Base-by-base conservation (phyloP, 2,113 vertebrate genomes). In the Mionectes macconnelli region DNA sequence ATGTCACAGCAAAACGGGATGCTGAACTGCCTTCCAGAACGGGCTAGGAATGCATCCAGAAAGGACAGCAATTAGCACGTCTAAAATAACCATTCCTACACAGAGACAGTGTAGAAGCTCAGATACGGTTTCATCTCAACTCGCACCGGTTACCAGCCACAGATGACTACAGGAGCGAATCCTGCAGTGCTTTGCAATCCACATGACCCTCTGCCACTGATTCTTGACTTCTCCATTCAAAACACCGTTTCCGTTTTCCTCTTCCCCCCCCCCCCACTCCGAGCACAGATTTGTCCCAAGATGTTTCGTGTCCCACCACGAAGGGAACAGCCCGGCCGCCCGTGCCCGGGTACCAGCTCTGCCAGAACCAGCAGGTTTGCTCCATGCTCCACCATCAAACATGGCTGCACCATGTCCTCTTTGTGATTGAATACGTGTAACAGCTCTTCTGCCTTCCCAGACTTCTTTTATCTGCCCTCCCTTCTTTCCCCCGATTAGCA, bases 341-440 rank as follows among this genome's bases (percentile, higher is more conserved):
- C 21, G 45, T 4, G 18, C 69, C 39, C 69, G 70, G 69, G 87
- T 27, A 22, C 55, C 78, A 59, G 45, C 77, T 12, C 68, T 35
- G 2, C 33, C 68, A 52, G 77, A 16, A 1, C 87, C 87, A 16
- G 79, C 79, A 80, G 95, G 73, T 92, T 92, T 16, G 90, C 94
- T 93, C 91, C 94, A 33, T 8, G 30, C 91, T 84, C 85, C 94
- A 52, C 53, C 57, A 45, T 55, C 92, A 93, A 69, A 87, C 35
- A 37, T 96, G 88, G 94, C 93, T 90, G 93, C 94, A 94, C 16
- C 93, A 3, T 7, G 53, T 87, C 92, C 95, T 89, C 85, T 94
- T 92, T 93, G 95, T 93, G 94, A 67, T 0, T 70, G 55, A 80
- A 5, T 31, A n/a, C 64, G 24, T 64, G 28, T 28, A 21, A 24